Base-by-base conservation (phyloP, 2,797 vertebrate species). In the Intellagama lesueurii region DNA sequence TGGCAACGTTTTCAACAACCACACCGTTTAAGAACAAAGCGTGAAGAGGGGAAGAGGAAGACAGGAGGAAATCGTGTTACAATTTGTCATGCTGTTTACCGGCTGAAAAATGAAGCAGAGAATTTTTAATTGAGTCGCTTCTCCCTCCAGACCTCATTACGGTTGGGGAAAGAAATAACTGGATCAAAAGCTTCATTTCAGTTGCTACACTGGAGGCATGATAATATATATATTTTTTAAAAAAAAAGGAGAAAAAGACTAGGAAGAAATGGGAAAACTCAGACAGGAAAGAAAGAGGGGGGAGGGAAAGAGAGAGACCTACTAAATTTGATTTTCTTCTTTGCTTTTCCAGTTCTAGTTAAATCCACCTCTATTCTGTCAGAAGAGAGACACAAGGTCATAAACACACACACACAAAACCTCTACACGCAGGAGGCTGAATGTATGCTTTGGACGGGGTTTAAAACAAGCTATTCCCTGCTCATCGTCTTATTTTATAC, bases 251-350 rank as follows among this genome's bases (percentile, higher is more conserved):
- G 26, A 16, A 9, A 60, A 24, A 90, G 85, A 85, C 80, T 35
- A 85, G 91, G 87, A 89, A 88, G 68, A 83, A 88, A 94, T 47
- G 56, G 84, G 89, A 90, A 95, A 95, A 92, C 96, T 92, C 5
- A 28, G 70, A 40, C 17, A 40, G 26, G 35, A 0, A 19, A 19
- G 5, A 52, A n/a, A 19, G 5, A 19, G 14, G 28, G 9, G 17
- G 3, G 16, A 82, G 90, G 86, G 6, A 44, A 14, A 73, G 16
- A 60, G 3, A 12, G 11, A 79, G 12, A 78, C 89, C 83, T 66
- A 49, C 87, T 75, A 77, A 92, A 81, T 82, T 90, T 83, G 77
- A 92, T 91, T 86, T 89, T 89, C 88, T 88, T 80, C 92, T 84
- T 40, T 44, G 11, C 85, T 83, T 91, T 76, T 56, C 72, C 44